These are phyloP conservation scores for Lepetodrilus schrolli DNA, from an alignment of 2,888 invertebrate genomes.

Conservation along the genomic window DNA sequence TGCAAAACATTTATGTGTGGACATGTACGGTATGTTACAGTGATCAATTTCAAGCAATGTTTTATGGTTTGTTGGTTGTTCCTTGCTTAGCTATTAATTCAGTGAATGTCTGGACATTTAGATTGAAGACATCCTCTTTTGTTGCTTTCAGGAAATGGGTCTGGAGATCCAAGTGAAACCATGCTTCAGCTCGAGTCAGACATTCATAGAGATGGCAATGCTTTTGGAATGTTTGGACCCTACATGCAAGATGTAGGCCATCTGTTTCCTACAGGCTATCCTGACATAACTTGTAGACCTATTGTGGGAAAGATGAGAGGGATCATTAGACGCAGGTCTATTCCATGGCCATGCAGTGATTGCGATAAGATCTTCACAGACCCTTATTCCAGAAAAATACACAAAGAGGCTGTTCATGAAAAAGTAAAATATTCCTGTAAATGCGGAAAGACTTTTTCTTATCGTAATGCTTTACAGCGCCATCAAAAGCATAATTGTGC, in stretches of 20 bases:
- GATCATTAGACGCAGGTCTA: background rate
- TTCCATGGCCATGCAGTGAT: background rate
- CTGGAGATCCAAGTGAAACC: background rate
- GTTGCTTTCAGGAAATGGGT: constrained; percentile 20
- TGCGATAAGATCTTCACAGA: background rate
- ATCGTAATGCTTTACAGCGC: background rate
- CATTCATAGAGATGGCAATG: background rate
- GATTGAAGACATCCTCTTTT: background rate
- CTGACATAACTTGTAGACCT: background rate
- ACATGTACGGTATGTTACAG: too few relatives aligned
- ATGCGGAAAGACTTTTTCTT: background rate
- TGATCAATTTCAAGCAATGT: too few relatives aligned
- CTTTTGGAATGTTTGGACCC: background rate
- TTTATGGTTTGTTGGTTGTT: too few relatives aligned
- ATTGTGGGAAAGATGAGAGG: background rate
- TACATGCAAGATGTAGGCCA: background rate
- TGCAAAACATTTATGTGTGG: too few relatives aligned
- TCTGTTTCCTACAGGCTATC: background rate
- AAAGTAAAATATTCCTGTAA: constrained; percentile 1
- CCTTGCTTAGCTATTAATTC: too few relatives aligned
- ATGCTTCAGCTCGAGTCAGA: background rate
- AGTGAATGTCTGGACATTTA: too few relatives aligned
- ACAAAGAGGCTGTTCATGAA: constrained; percentile 1
- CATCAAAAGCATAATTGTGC: background rate
- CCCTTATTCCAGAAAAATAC: background rate